Base-by-base conservation (phyloP, 2,888 invertebrate genomes). In the Tinea pellionella region DNA sequence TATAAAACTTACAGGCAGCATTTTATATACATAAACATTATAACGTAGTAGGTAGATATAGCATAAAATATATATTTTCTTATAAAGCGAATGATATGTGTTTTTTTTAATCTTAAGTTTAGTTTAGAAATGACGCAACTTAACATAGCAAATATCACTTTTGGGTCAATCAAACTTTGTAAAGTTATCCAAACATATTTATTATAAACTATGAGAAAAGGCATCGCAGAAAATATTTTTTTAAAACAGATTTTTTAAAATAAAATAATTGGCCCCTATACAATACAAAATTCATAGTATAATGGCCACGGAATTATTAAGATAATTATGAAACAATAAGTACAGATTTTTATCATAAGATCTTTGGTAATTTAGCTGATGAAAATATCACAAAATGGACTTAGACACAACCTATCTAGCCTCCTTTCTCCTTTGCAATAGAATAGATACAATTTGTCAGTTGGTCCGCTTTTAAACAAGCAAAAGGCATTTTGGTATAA, bases 61-160 rank as follows among this genome's bases (percentile, higher is more conserved):
- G 62, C 59, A 60, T 59, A 62, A 60, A 62, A 19, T 51, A 43
- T 59, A 29, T 43, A 60, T 60, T 42, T 67, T 78, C 82, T 85
- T 85, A 85, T 79, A 82, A 87, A 86, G 87, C 87, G 85, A 86
- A 83, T 87, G 87, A 87, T 87, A 87, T 87, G 87, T 87, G 73
- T 74, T 72, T 75, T 67, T 74, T 72, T 76, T 67, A 43, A 6
- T 15, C 47, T 47, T 47, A 47, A 15, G 13, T 55, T 24, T 55
- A 24, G 29, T 29, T 19, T 57, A 32, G 32, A 57, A 57, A 57
- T 57, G 32, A 57, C 15, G 32, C 32, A 57, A 57, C 19, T 24
- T 19, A 57, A 57, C 12, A 32, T 32, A 57, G 24, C 19, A 60
- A 51, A 47, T 53, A 51, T 58, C 59, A 61, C 55, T 53, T 55